These are phyloP conservation scores for Malaclemys terrapin DNA, from an alignment of 2,113 vertebrate species.

Conservation along the genomic window DNA sequence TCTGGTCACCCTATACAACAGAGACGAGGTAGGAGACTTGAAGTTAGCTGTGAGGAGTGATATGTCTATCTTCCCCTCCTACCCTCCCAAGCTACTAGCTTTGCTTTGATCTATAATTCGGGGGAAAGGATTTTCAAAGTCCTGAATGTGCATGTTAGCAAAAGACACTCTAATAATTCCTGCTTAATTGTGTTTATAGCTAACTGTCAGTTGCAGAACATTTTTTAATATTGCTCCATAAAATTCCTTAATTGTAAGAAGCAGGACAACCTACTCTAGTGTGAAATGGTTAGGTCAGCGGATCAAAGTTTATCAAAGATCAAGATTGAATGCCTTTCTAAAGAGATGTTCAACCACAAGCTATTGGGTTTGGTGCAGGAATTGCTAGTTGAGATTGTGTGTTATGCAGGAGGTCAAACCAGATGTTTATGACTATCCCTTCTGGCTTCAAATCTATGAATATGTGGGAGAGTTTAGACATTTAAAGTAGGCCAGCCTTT, in stretches of 20 bases:
- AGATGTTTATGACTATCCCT: not conserved
- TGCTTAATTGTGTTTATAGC: conserved; percentile 42
- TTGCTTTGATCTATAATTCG: conserved; percentile 25
- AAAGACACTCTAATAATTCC: conserved; percentile 36
- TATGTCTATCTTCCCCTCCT: not conserved
- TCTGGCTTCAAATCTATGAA: not conserved
- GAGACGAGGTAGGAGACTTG: not conserved
- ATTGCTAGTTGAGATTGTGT: accelerated
- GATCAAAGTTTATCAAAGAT: not conserved
- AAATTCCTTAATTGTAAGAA: conserved; percentile 22
- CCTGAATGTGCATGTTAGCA: not conserved
- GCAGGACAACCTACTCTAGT: conserved; percentile 14
- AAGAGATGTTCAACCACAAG: conserved; percentile 14
- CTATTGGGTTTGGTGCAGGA: accelerated
- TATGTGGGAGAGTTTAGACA: not conserved
- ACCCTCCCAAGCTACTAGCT: not conserved
- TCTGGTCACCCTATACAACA: no score
- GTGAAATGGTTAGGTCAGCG: not conserved
- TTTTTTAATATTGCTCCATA: conserved; percentile 53
- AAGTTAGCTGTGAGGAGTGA: not conserved
- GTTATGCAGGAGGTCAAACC: not conserved
- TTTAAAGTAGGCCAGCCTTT: accelerated
- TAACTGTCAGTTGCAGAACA: conserved; percentile 58
- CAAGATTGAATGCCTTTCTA: not conserved
- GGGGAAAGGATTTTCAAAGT: conserved; percentile 28